Base-by-base conservation (phyloP, 2,113 vertebrate species). In the Okapia johnstoni region DNA sequence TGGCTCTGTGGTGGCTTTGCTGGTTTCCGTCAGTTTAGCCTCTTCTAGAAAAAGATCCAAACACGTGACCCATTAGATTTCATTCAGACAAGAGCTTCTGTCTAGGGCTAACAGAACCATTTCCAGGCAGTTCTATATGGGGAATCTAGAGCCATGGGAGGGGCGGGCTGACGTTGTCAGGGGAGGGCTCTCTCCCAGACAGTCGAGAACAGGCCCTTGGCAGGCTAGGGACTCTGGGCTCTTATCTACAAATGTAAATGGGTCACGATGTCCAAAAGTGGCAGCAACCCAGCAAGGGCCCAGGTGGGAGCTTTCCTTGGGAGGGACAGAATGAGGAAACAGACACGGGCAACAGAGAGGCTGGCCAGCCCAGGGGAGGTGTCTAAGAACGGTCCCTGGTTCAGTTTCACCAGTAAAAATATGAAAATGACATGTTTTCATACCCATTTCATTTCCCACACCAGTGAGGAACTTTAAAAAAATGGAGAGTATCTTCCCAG, bases 21-120 rank as follows among this genome's bases (percentile, higher is more conserved):
- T 83, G 1, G 98, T 95, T 3, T 98, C 98, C 3, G 8, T 97
- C 96, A 98, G 98, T 85, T 99, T 99, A 94, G 95, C 95, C 95
- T 92, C 98, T 98, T 98, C 86, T 93, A 94, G 90, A 76, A 77
- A 93, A 80, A 97, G 58, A 93, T 81, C 57, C 61, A 88, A 85
- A 95, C n/a, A 85, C 28, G 48, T 4, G 33, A 52, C 25, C 46
- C 10, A 5, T 93, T 17, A 97, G 83, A 60, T 11, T 63, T 66
- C 12, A 36, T 36, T 36, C 13, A 7, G 50, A 30, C 55, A 5
- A 40, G 15, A 1, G 0, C 33, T 2, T 89, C 57, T 9, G 52
- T 17, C 6, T 36, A n/a, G 10, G 83, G 14, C 48, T 70, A 83
- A 50, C 55, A 94, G 81, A 89, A 86, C 50, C 6, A 23, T n/a